A percentile compares a stretch with the other conserved stretches of the same genome.
phyloP scores from a whole-genome alignment of 2,797 vertebrate genomes.

The Vipera ursinii region DNA sequence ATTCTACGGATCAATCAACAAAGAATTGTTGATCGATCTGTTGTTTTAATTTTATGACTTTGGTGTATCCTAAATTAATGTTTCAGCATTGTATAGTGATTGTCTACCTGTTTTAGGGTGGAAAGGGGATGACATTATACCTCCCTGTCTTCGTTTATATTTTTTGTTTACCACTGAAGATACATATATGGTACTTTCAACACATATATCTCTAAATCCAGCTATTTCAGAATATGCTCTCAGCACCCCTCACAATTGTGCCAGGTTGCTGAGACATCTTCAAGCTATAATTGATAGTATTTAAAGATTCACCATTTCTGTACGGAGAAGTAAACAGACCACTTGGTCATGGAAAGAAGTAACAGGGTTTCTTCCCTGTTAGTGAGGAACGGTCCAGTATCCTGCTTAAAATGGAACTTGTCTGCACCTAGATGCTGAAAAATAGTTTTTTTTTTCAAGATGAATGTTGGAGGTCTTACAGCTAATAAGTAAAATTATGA shows the following conservation, averaged over 20 bases:
- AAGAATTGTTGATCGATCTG: conserved; percentile 48
- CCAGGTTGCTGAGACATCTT: neutral
- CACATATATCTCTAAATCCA: neutral
- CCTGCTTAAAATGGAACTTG: neutral
- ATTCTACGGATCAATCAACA: neutral
- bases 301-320: neutral
- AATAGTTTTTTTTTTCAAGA: neutral
- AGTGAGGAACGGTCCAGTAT: neutral
- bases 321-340: neutral
- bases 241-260: neutral
- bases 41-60: conserved; percentile 39
- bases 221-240: neutral
- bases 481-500: neutral
- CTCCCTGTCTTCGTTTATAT: neutral
- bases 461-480: neutral
- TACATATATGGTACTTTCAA: neutral
- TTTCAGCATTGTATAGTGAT: conserved; percentile 44
- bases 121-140: neutral
- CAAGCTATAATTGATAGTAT: neutral
- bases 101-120: conserved; percentile 24
- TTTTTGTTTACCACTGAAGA: neutral
- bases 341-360: neutral
- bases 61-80: conserved; percentile 50
- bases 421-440: neutral
- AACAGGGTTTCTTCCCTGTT: neutral